Base-by-base conservation (phyloP, 1,140 invertebrate species). In the Atopsyche davidsoni region DNA sequence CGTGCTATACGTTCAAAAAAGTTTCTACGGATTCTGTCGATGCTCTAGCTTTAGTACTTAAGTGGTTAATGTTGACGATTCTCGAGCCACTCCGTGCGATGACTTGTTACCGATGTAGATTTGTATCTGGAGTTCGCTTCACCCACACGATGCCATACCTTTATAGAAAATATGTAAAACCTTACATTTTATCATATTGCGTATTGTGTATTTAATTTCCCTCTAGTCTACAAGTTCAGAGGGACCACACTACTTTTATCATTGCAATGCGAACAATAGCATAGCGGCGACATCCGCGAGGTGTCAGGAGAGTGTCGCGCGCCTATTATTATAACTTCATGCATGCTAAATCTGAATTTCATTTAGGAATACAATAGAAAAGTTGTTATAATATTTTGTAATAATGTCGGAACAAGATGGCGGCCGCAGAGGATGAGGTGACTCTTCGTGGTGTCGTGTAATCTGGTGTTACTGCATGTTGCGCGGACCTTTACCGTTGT, bases 111-210 rank as follows among this genome's bases (percentile, higher is more conserved):
- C 3, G 16, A 34, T 13, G n/a, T 13, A 16, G n/a, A 13, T 34
- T 34, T 34, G n/a, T 13, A 34, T 34, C n/a, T 34, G 32, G 32
- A 34, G 32, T 16, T 16, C 41, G 23, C 40, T 21, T 24, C 36
- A 38, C 13, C 22, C 18, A 44, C 23, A 34, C 18, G 49, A 51
- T 51, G 49, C 49, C 49, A 51, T 51, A 51, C 38, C 40, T 50
- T 21, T 22, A 13, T 39, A 32, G 25, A 32, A 41, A 43, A 34
- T 34, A 16, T 34, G 11, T 31, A 42, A 41, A 41, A 39, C 35
- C 46, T 22, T 50, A 28, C 11, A 18, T 22, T 40, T 46, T 35
- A 32, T 14, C 23, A 42, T 24, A 23, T 50, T 34, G 11, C 13
- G 9, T 14, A 19, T 17, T 16, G 19, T 11, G 7, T 46, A 14